Percentiles rank a stretch among this genome's conserved stretches.
Conservation (phyloP, 2,888 invertebrate species). For the Xestia c-nigrum region DNA sequence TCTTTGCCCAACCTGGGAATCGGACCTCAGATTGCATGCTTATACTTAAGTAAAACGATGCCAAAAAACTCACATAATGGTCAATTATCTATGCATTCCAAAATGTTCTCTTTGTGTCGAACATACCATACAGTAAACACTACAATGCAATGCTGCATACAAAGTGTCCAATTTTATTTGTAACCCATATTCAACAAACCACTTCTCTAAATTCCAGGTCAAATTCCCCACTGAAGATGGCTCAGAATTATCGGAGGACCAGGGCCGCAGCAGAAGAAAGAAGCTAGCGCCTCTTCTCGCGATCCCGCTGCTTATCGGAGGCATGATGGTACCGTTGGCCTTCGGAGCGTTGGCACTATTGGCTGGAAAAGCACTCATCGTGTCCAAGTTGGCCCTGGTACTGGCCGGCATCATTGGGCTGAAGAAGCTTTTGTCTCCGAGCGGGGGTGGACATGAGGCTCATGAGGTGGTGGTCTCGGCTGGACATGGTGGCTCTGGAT, state of each 20-base stretch:
- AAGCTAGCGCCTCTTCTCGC: constrained; percentile 94
- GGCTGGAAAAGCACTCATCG: constrained; percentile 96
- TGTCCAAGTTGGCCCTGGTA: constrained; percentile 95
- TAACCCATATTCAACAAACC: not conserved
- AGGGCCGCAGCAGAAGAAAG: constrained; percentile 93
- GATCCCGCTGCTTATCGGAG: constrained; percentile 94
- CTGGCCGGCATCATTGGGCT: constrained; percentile 96
- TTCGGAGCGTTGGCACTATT: constrained; percentile 95
- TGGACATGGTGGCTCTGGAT: constrained; percentile 93
- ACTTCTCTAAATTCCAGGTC: constrained; percentile 87
- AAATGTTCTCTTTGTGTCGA: too few species aligned
- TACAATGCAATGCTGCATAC: not conserved
- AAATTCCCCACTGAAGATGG: constrained; percentile 94
- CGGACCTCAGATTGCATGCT: not conserved
- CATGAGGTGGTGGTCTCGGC: constrained; percentile 94
- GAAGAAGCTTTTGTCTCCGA: constrained; percentile 94
- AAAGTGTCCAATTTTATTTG: not conserved
- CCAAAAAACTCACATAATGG: too few species aligned
- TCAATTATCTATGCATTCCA: not conserved
- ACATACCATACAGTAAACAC: too few species aligned
- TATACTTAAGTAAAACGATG: not conserved
- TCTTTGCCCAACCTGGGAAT: not conserved
- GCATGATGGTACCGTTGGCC: constrained; percentile 95
- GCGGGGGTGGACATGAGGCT: constrained; percentile 92
- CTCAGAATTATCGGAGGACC: constrained; percentile 91